Evolutionary conservation across 2,888 invertebrate species (phyloP), one percentile per base, ranked within the genome.

Genomic region (Scaptomyza polygonia): DNA sequence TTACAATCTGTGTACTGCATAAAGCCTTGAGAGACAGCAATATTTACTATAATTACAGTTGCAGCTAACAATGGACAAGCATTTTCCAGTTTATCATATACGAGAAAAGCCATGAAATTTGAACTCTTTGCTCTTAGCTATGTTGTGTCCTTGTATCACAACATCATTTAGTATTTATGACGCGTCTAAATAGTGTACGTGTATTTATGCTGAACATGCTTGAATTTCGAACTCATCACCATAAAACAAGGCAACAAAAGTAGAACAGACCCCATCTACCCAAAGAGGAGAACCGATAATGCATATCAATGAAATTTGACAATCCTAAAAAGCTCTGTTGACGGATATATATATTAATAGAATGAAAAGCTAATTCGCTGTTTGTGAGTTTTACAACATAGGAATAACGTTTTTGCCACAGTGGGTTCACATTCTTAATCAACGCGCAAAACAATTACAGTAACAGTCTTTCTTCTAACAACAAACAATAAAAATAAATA

Each of bases 181-280:
- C 58, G 56, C 11, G 32, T 29, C 32, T 64, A 57, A 73, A 67
- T 48, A 68, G 56, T 40, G 54, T 57, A 70, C 57, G 65, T 72
- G 62, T 48, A 81, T 88, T 88, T 80, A 82, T 86, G 89, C 88
- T 64, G 69, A 80, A 66, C 88, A 87, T 69, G 80, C 75, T 65
- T 73, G 75, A 88, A 85, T 89, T 89, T 74, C 77, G 86, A 84
- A 75, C 87, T 86, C 85, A 88, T 86, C 87, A 86, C 69, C 88
- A 80, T 87, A 89, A 87, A 81, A 81, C 80, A 70, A 63, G 76
- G 70, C 86, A 62, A 79, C 67, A 48, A 81, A 84, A 84, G 87
- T 85, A 85, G 82, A 81, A 70, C 81, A 34, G 7, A 82, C 70
- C 79, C 79, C 86, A 85, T 85, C 82, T 61, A 27, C 45, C 45